phyloP scores from a whole-genome alignment of 1,140 invertebrate species.

The Drosophila ironensis region DNA sequence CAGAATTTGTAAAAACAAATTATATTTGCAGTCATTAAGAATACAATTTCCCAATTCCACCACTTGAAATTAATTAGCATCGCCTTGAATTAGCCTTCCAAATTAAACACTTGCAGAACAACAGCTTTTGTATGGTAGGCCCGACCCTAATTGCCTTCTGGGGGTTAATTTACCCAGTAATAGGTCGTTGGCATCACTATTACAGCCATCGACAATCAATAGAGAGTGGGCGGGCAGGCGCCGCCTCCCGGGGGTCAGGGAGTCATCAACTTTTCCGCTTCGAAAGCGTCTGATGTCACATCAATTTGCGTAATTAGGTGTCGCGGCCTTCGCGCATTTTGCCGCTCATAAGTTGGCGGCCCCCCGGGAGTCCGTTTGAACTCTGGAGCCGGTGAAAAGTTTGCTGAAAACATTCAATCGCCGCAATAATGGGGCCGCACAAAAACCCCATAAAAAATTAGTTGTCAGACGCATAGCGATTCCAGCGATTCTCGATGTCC shows the following conservation, averaged over 20 bases:
- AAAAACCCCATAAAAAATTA: conserved; percentile 37
- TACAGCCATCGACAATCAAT: conserved; percentile 2
- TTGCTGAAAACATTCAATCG: conserved; percentile 23
- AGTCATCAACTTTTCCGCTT: background rate
- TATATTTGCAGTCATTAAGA: too few relatives aligned
- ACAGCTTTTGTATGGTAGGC: background rate
- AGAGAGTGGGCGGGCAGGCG: conserved; percentile 3
- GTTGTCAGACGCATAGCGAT: conserved; percentile 27
- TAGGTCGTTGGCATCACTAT: background rate
- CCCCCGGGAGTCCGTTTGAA: conserved; percentile 10
- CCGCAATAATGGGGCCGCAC: conserved; percentile 4
- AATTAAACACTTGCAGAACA: background rate
- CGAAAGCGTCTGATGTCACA: conserved; percentile 20
- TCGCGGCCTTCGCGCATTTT: conserved; percentile 13
- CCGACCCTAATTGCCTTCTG: background rate
- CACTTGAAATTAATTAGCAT: too few relatives aligned
- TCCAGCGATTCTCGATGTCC: background rate
- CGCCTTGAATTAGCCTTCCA: background rate
- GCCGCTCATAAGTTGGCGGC: background rate
- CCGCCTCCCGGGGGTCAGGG: background rate
- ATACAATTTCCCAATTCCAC: too few relatives aligned
- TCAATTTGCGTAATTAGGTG: conserved; percentile 44
- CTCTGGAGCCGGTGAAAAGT: conserved; percentile 21
- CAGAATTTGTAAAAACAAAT: background rate
- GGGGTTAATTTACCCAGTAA: background rate